phyloP scores from a whole-genome alignment of 2,113 vertebrate species.

The Rhizomys pruinosus region DNA sequence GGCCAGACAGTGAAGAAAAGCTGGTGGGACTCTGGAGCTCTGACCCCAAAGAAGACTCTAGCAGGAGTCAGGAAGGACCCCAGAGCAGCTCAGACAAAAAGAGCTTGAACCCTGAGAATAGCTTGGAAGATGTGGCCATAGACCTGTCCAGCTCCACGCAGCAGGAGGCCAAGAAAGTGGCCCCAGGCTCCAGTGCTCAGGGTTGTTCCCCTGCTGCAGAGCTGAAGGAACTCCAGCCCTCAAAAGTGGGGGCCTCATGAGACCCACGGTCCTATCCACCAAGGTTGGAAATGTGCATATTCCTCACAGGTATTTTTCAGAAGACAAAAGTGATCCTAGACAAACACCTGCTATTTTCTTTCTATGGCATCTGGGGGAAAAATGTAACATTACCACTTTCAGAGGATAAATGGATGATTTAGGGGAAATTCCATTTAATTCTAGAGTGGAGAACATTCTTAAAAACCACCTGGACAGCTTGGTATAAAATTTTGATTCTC shows the following conservation, averaged over 20 bases:
- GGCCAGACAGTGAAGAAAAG: slow-evolving; percentile 86
- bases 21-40: slow-evolving; percentile 81
- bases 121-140: slow-evolving; percentile 88
- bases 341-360: not conserved
- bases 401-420: not conserved
- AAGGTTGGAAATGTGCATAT: not conserved
- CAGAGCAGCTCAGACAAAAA: slow-evolving; percentile 71
- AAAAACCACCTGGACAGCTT: not conserved
- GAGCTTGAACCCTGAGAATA: slow-evolving; percentile 72
- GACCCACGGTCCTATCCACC: slow-evolving; percentile 82
- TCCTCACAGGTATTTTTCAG: not conserved
- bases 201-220: fast-evolving
- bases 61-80: slow-evolving; percentile 70
- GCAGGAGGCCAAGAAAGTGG: slow-evolving; percentile 84
- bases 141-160: slow-evolving; percentile 96
- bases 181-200: slow-evolving; percentile 67
- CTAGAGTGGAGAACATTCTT: slow-evolving; percentile 15
- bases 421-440: slow-evolving; percentile 8
- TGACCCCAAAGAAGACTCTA: slow-evolving; percentile 82
- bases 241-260: slow-evolving; percentile 59
- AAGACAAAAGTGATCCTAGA: slow-evolving; percentile 13
- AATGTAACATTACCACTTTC: not conserved
- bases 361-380: slow-evolving; percentile 13
- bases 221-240: not conserved
- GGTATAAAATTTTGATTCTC: not conserved